phyloP scores from a whole-genome alignment of 2,113 vertebrate species.

The Perca flavescens region DNA sequence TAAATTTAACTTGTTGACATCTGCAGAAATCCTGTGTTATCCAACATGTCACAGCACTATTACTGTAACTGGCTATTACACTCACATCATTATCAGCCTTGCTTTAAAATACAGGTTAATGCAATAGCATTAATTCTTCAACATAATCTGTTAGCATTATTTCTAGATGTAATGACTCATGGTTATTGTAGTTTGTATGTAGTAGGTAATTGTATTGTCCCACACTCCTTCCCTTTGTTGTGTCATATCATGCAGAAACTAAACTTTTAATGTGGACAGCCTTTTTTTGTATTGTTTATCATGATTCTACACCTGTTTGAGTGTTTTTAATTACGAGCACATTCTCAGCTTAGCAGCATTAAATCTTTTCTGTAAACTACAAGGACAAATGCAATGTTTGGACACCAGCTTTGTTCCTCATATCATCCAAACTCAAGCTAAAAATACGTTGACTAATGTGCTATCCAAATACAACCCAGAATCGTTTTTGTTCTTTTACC shows the following conservation, averaged over 20 bases:
- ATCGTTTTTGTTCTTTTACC: background rate
- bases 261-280: background rate
- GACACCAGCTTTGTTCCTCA: background rate
- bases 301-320: background rate
- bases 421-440: background rate
- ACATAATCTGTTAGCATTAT: background rate
- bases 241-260: too few relatives aligned
- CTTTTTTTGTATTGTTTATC: background rate
- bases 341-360: background rate
- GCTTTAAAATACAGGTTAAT: background rate
- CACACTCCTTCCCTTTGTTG: background rate
- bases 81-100: background rate
- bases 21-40: background rate
- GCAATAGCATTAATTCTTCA: background rate
- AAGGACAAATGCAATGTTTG: constrained; percentile 3
- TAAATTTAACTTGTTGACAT: too few relatives aligned
- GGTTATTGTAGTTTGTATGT: background rate
- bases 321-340: background rate
- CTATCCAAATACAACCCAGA: background rate
- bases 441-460: background rate
- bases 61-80: background rate
- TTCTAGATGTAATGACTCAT: background rate
- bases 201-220: background rate
- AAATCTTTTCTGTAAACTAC: constrained; percentile 21
- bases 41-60: background rate